Evolutionary conservation across 2,113 vertebrate genomes (phyloP).

Genomic region (Columbina picui): DNA sequence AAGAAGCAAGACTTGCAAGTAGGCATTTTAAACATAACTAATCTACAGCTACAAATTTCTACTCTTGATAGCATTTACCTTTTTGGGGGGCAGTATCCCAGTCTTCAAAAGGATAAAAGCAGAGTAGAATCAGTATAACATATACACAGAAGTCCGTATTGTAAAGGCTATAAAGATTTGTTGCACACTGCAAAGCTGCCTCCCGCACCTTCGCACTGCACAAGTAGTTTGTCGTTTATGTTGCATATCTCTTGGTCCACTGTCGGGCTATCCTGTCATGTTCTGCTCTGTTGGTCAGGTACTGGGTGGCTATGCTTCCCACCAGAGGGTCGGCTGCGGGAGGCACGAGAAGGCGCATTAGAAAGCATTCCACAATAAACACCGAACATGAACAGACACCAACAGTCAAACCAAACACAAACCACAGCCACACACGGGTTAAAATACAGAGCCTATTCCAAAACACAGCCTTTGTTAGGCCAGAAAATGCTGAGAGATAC

Average conservation of each 20-base stretch:
- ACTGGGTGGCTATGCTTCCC: conserved; percentile 95
- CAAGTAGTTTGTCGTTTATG: conserved; percentile 84
- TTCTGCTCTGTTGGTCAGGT: conserved; percentile 96
- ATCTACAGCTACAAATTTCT: conserved; percentile 95
- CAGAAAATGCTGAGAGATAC: neutral
- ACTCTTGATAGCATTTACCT: conserved; percentile 89
- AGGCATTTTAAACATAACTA: conserved; percentile 94
- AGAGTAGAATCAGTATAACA: conserved; percentile 92
- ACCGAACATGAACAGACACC: neutral
- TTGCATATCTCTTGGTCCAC: conserved; percentile 96
- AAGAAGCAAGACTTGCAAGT: conserved; percentile 97
- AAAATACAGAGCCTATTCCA: neutral
- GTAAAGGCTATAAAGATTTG: conserved; percentile 96
- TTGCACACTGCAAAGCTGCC: conserved; percentile 87
- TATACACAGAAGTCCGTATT: conserved; percentile 95
- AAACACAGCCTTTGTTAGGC: neutral
- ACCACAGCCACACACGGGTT: neutral
- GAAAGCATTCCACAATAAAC: neutral
- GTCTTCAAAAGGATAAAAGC: conserved; percentile 91
- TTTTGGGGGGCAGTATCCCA: conserved; percentile 79
- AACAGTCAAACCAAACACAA: neutral
- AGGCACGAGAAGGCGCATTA: conserved; percentile 30
- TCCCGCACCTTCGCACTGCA: conserved; percentile 84
- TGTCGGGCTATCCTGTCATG: conserved; percentile 96
- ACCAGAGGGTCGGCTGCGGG: conserved; percentile 90